These are phyloP conservation scores for Sabatieria punctata DNA, from an alignment of 2,888 invertebrate genomes.

Conservation along the genomic window DNA sequence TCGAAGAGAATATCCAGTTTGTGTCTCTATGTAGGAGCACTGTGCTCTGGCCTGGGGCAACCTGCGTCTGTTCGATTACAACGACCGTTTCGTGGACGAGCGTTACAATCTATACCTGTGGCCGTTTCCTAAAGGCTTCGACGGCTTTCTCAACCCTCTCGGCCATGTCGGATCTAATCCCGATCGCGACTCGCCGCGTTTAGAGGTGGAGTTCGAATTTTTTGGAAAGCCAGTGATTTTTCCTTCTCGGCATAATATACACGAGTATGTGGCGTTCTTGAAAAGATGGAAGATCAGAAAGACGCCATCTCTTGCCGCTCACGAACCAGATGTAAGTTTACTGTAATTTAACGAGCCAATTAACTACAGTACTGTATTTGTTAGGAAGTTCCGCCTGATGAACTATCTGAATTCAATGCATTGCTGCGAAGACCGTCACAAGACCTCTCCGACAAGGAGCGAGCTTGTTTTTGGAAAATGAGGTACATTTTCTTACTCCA, in stretches of 20 bases:
- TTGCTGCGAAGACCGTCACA: no score
- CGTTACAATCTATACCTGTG: constrained; percentile 39
- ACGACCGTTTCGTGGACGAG: constrained; percentile 37
- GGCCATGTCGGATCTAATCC: constrained; percentile 35
- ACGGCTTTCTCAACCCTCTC: constrained; percentile 21
- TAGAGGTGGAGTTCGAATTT: constrained; percentile 40
- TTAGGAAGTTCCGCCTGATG: no score
- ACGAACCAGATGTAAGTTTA: no score
- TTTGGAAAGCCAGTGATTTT: constrained; percentile 9
- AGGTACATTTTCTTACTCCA: no score
- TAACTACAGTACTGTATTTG: no score
- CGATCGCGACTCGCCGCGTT: constrained; percentile 36
- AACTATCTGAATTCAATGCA: no score
- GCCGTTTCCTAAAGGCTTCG: constrained; percentile 35
- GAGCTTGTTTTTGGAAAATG: no score
- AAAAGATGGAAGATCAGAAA: no score
- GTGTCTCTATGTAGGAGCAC: constrained; percentile 33
- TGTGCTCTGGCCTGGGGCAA: constrained; percentile 43
- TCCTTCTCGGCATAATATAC: constrained; percentile 35
- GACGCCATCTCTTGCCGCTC: no score
- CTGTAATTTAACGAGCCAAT: no score
- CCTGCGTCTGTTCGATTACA: constrained; percentile 42
- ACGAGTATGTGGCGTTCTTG: constrained; percentile 30
- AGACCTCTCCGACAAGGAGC: no score
- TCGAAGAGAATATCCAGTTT: no score